These are phyloP conservation scores for Poecilia gillii DNA, from an alignment of 2,797 vertebrate species.

Conservation along the genomic window DNA sequence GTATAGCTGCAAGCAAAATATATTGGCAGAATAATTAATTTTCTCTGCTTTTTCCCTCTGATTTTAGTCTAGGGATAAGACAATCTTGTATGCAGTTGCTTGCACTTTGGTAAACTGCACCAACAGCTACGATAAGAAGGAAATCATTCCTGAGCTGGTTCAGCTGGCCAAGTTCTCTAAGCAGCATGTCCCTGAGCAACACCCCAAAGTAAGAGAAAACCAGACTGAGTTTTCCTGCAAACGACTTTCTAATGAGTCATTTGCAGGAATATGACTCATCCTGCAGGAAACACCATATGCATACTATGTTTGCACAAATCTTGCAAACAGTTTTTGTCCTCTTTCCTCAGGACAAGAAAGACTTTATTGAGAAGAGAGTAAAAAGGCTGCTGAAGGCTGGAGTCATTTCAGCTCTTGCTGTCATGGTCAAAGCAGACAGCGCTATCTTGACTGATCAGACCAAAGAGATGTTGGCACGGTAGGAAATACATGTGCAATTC, in stretches of 20 bases:
- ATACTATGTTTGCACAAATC: not conserved
- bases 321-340: not conserved
- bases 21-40: not conserved
- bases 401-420: constrained; percentile 87
- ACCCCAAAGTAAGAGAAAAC: constrained; percentile 88
- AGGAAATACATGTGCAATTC: not conserved
- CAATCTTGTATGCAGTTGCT: constrained; percentile 93
- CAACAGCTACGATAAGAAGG: constrained; percentile 96
- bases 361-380: constrained; percentile 90
- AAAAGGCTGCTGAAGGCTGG: constrained; percentile 90
- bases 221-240: too few species aligned
- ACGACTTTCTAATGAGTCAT: too few species aligned
- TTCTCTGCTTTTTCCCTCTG: constrained; percentile 35
- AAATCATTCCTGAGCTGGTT: constrained; percentile 93
- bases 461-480: constrained; percentile 95
- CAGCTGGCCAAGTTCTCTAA: constrained; percentile 98
- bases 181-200: constrained; percentile 96
- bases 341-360: constrained; percentile 91
- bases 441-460: constrained; percentile 92
- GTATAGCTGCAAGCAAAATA: not conserved
- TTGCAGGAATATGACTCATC: too few species aligned
- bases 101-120: constrained; percentile 94
- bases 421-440: constrained; percentile 95
- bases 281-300: not conserved
- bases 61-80: constrained; percentile 91